Conservation (phyloP, 2,113 vertebrate genomes). For the Riparia riparia region DNA sequence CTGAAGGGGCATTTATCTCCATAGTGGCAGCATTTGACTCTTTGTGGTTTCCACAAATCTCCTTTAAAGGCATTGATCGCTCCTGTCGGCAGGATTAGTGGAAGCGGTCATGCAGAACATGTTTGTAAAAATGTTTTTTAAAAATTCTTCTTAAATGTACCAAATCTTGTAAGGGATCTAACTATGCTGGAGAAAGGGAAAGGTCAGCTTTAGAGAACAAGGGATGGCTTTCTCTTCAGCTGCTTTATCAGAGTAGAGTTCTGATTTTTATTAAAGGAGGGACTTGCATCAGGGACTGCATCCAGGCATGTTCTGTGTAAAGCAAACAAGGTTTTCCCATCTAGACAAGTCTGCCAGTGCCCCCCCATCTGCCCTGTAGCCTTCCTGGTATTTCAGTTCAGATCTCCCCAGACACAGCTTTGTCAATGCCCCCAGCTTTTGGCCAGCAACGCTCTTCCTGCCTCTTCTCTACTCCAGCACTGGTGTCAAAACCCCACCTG, state of each 20-base stretch:
- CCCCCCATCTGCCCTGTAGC: neutral
- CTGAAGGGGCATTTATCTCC: slow-evolving; percentile 82
- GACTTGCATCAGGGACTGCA: neutral
- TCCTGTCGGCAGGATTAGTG: slow-evolving; percentile 73
- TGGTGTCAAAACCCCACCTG: neutral
- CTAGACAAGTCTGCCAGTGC: neutral
- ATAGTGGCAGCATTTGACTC: slow-evolving; percentile 79
- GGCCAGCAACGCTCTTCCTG: neutral
- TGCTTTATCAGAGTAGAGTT: neutral
- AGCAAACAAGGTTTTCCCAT: neutral
- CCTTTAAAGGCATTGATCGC: slow-evolving; percentile 82
- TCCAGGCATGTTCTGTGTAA: neutral
- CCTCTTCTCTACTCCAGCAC: neutral
- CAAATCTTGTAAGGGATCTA: slow-evolving; percentile 56
- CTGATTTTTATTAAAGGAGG: slow-evolving; percentile 29
- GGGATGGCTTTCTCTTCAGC: slow-evolving; percentile 16
- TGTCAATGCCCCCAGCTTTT: neutral
- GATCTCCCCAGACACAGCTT: neutral
- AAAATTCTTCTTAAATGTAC: slow-evolving; percentile 46
- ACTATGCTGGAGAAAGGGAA: neutral
- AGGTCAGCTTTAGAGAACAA: slow-evolving; percentile 60
- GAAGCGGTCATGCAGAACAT: slow-evolving; percentile 75
- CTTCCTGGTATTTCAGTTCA: neutral
- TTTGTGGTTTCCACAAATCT: slow-evolving; percentile 83
- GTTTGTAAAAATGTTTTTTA: slow-evolving; percentile 73